These are phyloP conservation scores for Lagria hirta DNA, from an alignment of 2,888 invertebrate genomes.

Conservation along the genomic window DNA sequence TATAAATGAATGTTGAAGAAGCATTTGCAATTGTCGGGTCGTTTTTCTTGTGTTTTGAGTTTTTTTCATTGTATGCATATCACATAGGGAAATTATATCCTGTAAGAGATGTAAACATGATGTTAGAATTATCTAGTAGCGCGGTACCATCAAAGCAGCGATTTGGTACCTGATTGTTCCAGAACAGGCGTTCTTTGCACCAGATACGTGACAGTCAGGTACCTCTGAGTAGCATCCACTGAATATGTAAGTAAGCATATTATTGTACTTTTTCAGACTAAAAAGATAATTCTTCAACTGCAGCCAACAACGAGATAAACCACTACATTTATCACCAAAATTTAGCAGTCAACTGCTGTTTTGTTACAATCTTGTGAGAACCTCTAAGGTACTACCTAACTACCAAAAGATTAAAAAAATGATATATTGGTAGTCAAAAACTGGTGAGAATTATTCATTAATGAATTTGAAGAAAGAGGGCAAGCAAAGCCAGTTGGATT, in stretches of 20 bases:
- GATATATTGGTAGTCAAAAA: too few relatives aligned
- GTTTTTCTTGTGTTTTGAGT: too few relatives aligned
- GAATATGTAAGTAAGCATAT: conserved; percentile 36
- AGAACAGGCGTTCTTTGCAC: conserved; percentile 43
- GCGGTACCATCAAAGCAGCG: conserved; percentile 39
- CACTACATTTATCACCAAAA: not conserved
- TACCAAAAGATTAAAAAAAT: too few relatives aligned
- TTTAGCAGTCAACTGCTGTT: too few relatives aligned
- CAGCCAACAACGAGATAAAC: not conserved
- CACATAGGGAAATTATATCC: conserved; percentile 35
- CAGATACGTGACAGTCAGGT: conserved; percentile 42
- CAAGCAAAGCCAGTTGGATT: too few relatives aligned
- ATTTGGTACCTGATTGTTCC: conserved; percentile 39
- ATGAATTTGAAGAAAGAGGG: too few relatives aligned
- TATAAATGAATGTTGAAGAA: too few relatives aligned
- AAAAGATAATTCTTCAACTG: conserved; percentile 14
- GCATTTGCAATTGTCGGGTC: too few relatives aligned
- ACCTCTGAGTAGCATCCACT: conserved; percentile 32
- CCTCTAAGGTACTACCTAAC: too few relatives aligned
- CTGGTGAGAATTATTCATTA: too few relatives aligned
- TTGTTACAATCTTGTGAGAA: too few relatives aligned
- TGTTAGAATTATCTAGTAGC: conserved; percentile 19
- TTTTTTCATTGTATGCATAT: conserved; percentile 29
- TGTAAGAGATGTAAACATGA: conserved; percentile 30
- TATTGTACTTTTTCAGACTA: conserved; percentile 21